These are phyloP conservation scores for Euura lappo DNA, from an alignment of 1,140 invertebrate species.

Conservation along the genomic window DNA sequence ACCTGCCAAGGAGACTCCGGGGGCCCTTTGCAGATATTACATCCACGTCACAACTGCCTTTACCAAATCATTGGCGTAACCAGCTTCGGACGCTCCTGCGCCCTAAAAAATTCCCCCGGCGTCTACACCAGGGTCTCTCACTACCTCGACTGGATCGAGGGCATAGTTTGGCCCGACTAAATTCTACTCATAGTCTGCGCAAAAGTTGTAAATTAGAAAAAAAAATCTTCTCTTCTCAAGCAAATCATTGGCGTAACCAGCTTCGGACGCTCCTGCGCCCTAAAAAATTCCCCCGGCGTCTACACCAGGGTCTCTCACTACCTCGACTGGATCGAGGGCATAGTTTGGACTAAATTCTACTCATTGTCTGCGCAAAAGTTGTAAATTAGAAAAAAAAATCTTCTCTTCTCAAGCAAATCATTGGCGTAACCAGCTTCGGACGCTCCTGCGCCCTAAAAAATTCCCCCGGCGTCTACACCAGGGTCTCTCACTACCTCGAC, in stretches of 20 bases:
- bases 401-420: too few relatives aligned
- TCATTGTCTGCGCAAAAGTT: too few relatives aligned
- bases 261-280: slow-evolving; percentile 64
- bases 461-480: too few relatives aligned
- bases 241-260: slow-evolving; percentile 66
- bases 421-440: too few relatives aligned
- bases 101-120: slow-evolving; percentile 61
- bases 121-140: slow-evolving; percentile 73
- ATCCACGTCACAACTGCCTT: slow-evolving; percentile 45
- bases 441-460: too few relatives aligned
- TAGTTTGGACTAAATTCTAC: too few relatives aligned
- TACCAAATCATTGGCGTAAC: slow-evolving; percentile 67
- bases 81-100: slow-evolving; percentile 70
- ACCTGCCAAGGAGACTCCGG: slow-evolving; percentile 62
- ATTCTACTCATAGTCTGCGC: too few relatives aligned
- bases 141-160: slow-evolving; percentile 74
- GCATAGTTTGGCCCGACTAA: slow-evolving; percentile 62
- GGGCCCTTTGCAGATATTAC: slow-evolving; percentile 59
- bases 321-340: slow-evolving; percentile 43
- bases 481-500: too few relatives aligned
- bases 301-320: slow-evolving; percentile 56
- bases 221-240: too few relatives aligned
- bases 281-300: slow-evolving; percentile 61
- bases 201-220: too few relatives aligned
- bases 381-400: too few relatives aligned